phyloP scores from a whole-genome alignment of 2,888 invertebrate species.

The Himalopsyche kuldschensis region DNA sequence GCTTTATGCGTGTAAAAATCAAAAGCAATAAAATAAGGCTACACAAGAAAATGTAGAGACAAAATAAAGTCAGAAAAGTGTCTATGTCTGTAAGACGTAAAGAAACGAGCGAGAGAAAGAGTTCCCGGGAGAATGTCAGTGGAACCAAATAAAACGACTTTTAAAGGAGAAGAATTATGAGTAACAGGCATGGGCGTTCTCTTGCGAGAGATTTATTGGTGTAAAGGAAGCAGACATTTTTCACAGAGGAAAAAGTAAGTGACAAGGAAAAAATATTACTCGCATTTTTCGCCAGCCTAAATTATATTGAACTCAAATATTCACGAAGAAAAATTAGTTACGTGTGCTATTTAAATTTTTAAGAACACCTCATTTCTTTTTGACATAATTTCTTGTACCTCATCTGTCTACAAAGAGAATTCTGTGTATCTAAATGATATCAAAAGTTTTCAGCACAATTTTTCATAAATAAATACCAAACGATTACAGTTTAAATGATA shows the following conservation, averaged over 20 bases:
- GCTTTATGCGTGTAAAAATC: background rate
- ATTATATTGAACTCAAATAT: background rate
- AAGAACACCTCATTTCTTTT: background rate
- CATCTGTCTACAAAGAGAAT: too few species aligned
- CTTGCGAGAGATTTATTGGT: slow-evolving; percentile 41
- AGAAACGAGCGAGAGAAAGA: background rate
- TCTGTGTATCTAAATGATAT: too few species aligned
- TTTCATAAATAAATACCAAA: too few species aligned
- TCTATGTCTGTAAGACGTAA: background rate
- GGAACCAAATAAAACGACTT: slow-evolving; percentile 7
- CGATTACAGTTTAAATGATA: too few species aligned
- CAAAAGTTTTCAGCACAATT: too few species aligned
- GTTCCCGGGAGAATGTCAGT: background rate
- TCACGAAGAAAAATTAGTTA: background rate
- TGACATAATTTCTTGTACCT: background rate
- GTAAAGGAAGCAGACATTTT: slow-evolving; percentile 45
- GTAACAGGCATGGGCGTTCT: slow-evolving; percentile 17
- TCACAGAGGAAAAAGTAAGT: background rate
- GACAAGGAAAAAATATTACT: background rate
- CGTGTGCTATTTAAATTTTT: background rate
- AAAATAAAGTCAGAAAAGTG: background rate
- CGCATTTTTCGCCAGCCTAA: background rate
- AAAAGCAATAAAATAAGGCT: background rate
- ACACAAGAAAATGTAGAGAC: background rate
- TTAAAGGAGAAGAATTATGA: slow-evolving; percentile 16